These are phyloP conservation scores for Enteromius mattozi DNA, from an alignment of 2,797 vertebrate genomes.

Conservation along the genomic window DNA sequence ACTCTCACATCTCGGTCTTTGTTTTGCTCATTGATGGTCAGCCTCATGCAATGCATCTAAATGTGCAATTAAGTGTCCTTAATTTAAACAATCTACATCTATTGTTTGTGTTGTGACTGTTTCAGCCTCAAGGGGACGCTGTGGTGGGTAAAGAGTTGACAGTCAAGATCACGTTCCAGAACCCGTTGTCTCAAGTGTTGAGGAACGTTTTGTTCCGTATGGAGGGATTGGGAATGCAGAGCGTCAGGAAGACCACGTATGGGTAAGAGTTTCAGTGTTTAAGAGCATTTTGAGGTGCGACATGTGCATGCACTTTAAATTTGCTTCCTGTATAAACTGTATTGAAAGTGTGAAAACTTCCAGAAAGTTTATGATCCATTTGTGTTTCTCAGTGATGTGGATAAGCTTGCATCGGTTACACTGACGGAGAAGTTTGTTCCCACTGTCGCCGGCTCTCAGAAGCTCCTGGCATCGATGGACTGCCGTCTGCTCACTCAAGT, in stretches of 20 bases:
- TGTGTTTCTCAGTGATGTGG: conserved; percentile 72
- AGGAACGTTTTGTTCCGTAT: conserved; percentile 83
- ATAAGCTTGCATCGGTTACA: conserved; percentile 73
- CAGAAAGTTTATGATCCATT: neutral
- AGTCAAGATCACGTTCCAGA: conserved; percentile 88
- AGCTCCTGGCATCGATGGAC: conserved; percentile 87
- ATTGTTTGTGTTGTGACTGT: neutral
- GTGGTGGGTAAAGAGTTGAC: conserved; percentile 69
- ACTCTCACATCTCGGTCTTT: neutral
- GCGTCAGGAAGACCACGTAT: conserved; percentile 71
- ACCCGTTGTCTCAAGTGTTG: conserved; percentile 81
- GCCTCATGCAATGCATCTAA: neutral
- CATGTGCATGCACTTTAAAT: neutral
- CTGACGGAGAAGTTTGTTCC: conserved; percentile 85
- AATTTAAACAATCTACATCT: neutral
- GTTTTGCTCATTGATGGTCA: neutral
- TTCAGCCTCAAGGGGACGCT: conserved; percentile 73
- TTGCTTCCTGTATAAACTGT: neutral
- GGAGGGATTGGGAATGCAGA: conserved; percentile 64
- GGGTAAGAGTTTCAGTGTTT: conserved; percentile 76
- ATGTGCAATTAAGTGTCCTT: neutral
- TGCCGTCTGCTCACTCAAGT: conserved; percentile 88
- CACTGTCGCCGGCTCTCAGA: conserved; percentile 79
- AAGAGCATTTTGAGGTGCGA: neutral
- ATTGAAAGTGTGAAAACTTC: neutral